These are phyloP conservation scores for Leucoraja ocellata DNA, from an alignment of 2,797 vertebrate genomes.

Conservation along the genomic window DNA sequence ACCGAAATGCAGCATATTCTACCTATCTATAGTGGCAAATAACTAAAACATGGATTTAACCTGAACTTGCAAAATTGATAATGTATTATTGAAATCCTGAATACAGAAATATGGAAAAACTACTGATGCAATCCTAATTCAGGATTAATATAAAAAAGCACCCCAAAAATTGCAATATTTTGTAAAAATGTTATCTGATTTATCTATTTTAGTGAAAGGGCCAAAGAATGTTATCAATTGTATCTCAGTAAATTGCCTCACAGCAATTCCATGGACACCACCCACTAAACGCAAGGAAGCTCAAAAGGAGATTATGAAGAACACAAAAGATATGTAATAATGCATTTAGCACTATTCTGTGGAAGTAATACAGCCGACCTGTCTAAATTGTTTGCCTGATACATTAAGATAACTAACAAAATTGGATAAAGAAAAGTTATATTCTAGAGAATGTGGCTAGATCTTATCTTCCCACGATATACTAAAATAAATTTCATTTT, in stretches of 20 bases:
- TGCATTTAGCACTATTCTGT: background rate
- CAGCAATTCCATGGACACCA: background rate
- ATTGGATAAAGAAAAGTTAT: background rate
- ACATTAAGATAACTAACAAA: background rate
- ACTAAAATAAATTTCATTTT: background rate
- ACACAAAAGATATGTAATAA: background rate
- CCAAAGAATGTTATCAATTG: slow-evolving; percentile 35
- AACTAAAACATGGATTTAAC: background rate
- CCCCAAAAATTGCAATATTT: background rate
- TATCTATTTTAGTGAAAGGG: background rate
- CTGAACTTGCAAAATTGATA: background rate
- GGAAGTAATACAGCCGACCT: background rate
- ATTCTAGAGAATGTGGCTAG: background rate
- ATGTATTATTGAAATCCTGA: background rate
- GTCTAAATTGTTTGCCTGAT: background rate
- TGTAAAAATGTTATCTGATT: background rate
- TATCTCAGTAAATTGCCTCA: background rate
- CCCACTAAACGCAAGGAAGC: slow-evolving; percentile 15
- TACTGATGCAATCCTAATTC: background rate
- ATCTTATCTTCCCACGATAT: background rate
- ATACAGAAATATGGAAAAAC: background rate
- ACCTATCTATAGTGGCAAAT: background rate
- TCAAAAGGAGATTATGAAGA: background rate
- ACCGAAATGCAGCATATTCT: background rate
- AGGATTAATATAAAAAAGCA: background rate